Conservation (phyloP, 92 coral and sea anemone species). For the Plumapathes pennacea region DNA sequence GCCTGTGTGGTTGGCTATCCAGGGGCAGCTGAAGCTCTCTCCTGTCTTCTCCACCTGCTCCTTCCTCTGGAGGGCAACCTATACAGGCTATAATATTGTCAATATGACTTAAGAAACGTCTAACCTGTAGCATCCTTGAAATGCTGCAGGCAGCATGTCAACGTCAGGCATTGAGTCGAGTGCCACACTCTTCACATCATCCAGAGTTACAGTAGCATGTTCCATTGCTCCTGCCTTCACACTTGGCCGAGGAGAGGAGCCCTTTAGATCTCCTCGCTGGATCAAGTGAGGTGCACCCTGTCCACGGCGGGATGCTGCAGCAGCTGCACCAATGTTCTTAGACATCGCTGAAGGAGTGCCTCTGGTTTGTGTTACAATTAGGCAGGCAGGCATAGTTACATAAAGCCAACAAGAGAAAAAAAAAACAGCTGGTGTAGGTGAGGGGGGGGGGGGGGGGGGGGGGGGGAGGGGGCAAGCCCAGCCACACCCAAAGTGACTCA, state of each 20-base stretch:
- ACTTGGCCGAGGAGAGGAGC: constrained; percentile 86
- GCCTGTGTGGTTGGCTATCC: too few relatives aligned
- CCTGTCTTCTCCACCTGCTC: too few relatives aligned
- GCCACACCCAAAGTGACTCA: too few relatives aligned
- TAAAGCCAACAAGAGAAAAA: too few relatives aligned
- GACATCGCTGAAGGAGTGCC: constrained; percentile 86
- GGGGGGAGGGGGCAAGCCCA: too few relatives aligned
- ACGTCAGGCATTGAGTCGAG: constrained; percentile 78
- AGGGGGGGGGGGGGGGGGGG: too few relatives aligned
- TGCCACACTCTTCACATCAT: constrained; percentile 94
- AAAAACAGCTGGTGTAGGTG: too few relatives aligned
- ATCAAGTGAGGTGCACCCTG: constrained; percentile 49
- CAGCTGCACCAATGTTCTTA: constrained; percentile 71
- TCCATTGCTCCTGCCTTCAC: constrained; percentile 64
- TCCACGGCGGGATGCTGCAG: constrained; percentile 64
- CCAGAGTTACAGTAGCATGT: constrained; percentile 73
- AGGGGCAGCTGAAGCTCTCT: too few relatives aligned
- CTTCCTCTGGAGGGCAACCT: background rate
- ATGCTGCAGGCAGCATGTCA: constrained; percentile 66
- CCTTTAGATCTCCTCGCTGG: constrained; percentile 72
- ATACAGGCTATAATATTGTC: background rate
- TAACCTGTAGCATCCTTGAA: constrained; percentile 83
- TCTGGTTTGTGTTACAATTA: constrained; percentile 21
- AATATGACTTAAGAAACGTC: background rate
- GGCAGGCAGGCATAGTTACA: too few relatives aligned